These are phyloP conservation scores for Diarsia mendica DNA, from an alignment of 2,888 invertebrate genomes.

Conservation along the genomic window DNA sequence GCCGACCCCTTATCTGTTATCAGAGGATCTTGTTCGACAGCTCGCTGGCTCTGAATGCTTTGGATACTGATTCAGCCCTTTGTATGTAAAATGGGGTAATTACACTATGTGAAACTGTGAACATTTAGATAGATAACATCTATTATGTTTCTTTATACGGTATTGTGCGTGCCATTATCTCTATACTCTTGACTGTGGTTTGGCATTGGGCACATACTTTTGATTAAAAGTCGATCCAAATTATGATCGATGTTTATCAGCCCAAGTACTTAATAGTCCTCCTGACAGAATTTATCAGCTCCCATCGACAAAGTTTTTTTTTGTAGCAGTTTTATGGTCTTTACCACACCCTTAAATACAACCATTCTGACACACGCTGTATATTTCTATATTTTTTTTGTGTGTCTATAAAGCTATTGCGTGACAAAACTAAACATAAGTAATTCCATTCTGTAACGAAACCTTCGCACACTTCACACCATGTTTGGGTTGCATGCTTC, in stretches of 20 bases:
- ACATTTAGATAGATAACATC: conserved; percentile 38
- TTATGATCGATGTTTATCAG: not conserved
- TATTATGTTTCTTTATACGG: conserved; percentile 17
- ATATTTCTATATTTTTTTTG: not conserved
- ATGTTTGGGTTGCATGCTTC: conserved; percentile 38
- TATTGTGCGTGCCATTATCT: conserved; percentile 13
- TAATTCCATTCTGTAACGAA: not conserved
- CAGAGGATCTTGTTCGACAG: conserved; percentile 53
- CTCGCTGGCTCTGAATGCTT: conserved; percentile 31
- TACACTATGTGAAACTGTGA: conserved; percentile 28
- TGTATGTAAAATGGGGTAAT: conserved; percentile 30
- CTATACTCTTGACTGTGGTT: not conserved
- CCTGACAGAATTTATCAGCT: not conserved
- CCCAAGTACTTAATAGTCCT: not conserved
- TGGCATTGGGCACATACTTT: conserved; percentile 9
- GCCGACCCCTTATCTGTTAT: conserved; percentile 59
- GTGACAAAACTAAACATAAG: conserved; percentile 4
- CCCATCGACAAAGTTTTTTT: not conserved
- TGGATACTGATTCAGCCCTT: conserved; percentile 36
- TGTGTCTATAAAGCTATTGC: not conserved
- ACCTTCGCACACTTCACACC: conserved; percentile 32
- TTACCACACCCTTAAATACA: not conserved
- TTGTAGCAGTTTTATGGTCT: not conserved
- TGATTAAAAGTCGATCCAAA: not conserved
- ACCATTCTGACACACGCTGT: not conserved